phyloP scores from a whole-genome alignment of 2,797 vertebrate species.

The Silurus aristotelis region DNA sequence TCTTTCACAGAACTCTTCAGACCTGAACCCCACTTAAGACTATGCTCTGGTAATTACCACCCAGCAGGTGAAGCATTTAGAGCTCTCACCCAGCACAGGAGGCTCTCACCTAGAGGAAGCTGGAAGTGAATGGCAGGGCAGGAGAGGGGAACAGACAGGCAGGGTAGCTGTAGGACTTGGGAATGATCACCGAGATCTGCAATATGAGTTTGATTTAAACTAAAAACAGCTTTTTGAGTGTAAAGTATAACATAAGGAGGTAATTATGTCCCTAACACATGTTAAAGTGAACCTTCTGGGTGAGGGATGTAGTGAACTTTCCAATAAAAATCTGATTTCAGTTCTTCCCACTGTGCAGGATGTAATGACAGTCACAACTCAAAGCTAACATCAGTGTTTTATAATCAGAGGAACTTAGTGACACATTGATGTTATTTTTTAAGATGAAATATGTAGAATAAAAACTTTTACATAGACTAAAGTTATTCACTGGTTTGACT shows the following conservation, averaged over 20 bases:
- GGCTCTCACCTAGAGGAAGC: neutral
- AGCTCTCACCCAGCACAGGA: conserved; percentile 11
- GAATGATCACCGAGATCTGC: conserved; percentile 24
- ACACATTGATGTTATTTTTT: neutral
- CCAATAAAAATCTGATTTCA: neutral
- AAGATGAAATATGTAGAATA: neutral
- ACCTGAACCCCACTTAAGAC: conserved; percentile 22
- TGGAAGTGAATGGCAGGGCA: conserved; percentile 18
- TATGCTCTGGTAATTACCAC: conserved; percentile 59
- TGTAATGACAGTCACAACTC: neutral
- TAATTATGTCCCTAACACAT: neutral
- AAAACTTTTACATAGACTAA: neutral
- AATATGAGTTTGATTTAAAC: conserved; percentile 20
- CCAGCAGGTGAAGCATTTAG: conserved; percentile 37
- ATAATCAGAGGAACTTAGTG: neutral
- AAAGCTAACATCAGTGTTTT: neutral
- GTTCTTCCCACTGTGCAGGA: neutral
- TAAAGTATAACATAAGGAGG: neutral
- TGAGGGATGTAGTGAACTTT: neutral
- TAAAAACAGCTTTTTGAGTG: neutral
- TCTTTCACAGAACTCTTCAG: conserved; percentile 35
- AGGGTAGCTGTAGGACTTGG: neutral
- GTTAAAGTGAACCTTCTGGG: neutral
- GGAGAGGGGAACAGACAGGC: conserved; percentile 1
- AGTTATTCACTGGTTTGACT: neutral